Evolutionary conservation across 2,797 vertebrate species (phyloP).

Genomic region (Manis pentadactyla): DNA sequence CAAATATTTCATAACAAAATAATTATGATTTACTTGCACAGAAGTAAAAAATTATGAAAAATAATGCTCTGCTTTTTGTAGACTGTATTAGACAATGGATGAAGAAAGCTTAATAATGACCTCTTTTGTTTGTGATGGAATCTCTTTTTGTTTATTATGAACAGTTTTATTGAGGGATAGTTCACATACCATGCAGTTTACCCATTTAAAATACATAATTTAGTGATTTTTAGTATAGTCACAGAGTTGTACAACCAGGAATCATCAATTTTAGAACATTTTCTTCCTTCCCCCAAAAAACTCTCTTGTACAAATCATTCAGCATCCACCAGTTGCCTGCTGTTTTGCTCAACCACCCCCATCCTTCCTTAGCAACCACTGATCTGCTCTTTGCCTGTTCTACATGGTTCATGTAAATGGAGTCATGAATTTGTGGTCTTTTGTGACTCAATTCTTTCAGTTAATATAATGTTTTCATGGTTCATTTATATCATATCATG

Average conservation of each 20-base stretch:
- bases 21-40: slow-evolving; percentile 60
- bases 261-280: background rate
- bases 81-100: background rate
- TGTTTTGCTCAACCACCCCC: background rate
- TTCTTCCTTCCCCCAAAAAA: background rate
- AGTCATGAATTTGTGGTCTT: background rate
- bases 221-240: background rate
- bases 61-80: slow-evolving; percentile 61
- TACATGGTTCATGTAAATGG: background rate
- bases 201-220: background rate
- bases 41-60: slow-evolving; percentile 68
- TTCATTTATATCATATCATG: background rate
- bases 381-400: background rate
- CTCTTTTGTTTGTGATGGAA: background rate
- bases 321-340: background rate
- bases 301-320: background rate
- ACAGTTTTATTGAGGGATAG: background rate
- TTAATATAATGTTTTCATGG: background rate
- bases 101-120: background rate
- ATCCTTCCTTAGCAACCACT: background rate
- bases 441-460: background rate
- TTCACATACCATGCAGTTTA: background rate
- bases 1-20: slow-evolving; percentile 61
- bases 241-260: background rate
- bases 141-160: slow-evolving; percentile 27